Conservation (phyloP, 2,113 vertebrate genomes). For the Acrocephalus arundinaceus region DNA sequence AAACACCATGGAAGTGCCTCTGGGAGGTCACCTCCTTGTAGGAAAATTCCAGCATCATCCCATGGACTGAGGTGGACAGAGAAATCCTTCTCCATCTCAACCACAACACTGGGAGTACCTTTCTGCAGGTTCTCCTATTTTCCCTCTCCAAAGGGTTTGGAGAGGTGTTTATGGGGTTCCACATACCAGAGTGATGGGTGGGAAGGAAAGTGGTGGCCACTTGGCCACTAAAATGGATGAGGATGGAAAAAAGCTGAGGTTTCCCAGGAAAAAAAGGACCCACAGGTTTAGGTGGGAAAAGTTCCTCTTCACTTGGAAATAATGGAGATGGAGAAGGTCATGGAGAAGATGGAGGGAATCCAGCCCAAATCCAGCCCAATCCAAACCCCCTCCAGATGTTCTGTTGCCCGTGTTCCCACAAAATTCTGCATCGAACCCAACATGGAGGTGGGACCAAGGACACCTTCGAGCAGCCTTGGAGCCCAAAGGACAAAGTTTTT, state of each 20-base stretch:
- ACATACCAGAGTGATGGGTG: not conserved
- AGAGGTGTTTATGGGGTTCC: not conserved
- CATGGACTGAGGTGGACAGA: rapidly evolving
- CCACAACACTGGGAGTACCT: rapidly evolving
- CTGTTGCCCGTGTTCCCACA: rapidly evolving
- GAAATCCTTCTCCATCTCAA: not conserved
- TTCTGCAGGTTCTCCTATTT: not conserved
- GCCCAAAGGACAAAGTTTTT: not conserved
- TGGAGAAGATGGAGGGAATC: not conserved
- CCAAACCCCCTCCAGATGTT: not conserved
- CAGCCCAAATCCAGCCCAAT: too few relatives aligned
- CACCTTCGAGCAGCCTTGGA: not conserved
- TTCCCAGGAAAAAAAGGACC: not conserved
- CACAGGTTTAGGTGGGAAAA: not conserved
- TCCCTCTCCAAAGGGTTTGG: not conserved
- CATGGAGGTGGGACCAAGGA: rapidly evolving
- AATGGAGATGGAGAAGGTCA: not conserved
- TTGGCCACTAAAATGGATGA: not conserved
- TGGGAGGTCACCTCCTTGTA: not conserved
- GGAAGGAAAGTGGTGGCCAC: not conserved
- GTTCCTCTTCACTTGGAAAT: not conserved
- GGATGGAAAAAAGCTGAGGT: not conserved
- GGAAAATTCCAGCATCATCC: not conserved
- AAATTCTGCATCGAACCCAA: rapidly evolving
- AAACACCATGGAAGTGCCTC: not conserved